These are phyloP conservation scores for Paraplagusia blochii DNA, from an alignment of 2,113 vertebrate species.

Conservation along the genomic window DNA sequence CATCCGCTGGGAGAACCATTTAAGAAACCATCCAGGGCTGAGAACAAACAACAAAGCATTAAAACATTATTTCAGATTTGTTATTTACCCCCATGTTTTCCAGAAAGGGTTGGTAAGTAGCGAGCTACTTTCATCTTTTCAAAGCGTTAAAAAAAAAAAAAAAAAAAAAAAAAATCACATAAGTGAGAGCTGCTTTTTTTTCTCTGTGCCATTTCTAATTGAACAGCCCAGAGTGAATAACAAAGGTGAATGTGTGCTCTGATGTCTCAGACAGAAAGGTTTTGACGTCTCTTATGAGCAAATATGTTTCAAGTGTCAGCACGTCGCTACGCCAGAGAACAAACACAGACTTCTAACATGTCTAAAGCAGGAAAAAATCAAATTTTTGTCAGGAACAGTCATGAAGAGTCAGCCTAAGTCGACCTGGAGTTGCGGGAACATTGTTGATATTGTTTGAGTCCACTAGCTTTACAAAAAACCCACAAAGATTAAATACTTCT, in stretches of 20 bases:
- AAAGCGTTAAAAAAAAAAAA: constrained; percentile 22
- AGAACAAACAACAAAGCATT: constrained; percentile 2
- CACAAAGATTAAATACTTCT: no score
- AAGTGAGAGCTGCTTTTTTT: constrained; percentile 9
- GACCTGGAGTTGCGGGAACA: no score
- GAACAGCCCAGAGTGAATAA: constrained; percentile 21
- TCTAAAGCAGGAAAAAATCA: no score
- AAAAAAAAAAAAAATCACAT: not conserved
- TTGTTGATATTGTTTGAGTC: no score
- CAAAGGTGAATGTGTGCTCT: constrained; percentile 27
- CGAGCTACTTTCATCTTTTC: constrained; percentile 45
- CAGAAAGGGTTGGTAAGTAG: constrained; percentile 16
- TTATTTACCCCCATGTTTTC: constrained; percentile 17
- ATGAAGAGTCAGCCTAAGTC: no score
- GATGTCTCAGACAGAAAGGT: constrained; percentile 9
- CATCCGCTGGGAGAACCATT: not conserved
- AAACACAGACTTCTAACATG: not conserved
- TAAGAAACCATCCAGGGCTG: constrained; percentile 2
- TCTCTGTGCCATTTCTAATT: constrained; percentile 7
- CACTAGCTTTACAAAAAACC: no score
- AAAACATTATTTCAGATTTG: constrained; percentile 17
- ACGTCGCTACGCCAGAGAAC: not conserved
- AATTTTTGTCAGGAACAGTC: no score
- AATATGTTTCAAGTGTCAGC: not conserved
- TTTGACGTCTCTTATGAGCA: not conserved